Evolutionary conservation across 2,888 invertebrate species (phyloP), one percentile per base, ranked within the genome.

Genomic region (Athalia rosae): DNA sequence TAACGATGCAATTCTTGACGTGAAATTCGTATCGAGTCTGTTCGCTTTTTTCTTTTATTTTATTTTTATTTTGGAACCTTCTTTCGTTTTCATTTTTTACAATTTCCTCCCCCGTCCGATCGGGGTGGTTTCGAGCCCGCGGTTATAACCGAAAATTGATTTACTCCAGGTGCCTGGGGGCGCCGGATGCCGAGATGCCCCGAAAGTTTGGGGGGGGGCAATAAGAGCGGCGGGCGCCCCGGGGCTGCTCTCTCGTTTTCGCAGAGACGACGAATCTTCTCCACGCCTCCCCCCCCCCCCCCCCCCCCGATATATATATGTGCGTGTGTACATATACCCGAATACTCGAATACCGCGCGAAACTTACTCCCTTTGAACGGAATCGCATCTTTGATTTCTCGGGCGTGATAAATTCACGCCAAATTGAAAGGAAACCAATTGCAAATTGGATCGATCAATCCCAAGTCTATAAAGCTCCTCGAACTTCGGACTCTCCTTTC

Each of bases 321-420:
- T 15, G 1, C n/a, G n/a, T n/a, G 15, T 15, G 15, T 15, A 15
- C 15, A 15, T 15, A 15, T 15, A 15, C 15, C 15, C 15, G 15
- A 15, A 15, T 15, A 15, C 15, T 15, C 15, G 15, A 15, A 15
- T 15, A n/a, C 53, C 53, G 53, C 53, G n/a, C 53, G 8, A n/a
- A 53, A 53, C n/a, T n/a, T n/a, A 11, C 53, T 11, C 11, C 53
- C 9, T 53, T 53, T 53, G n/a, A 53, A 53, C 77, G 80, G 80
- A 82, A 83, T 82, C 80, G 82, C 79, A 82, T 78, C 82, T 82
- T 81, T 83, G 83, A 83, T 83, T 82, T 78, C 79, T 80, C 79
- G 79, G 79, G 80, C 82, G 81, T 83, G 81, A 83, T 82, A 82
- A 83, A 83, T 74, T 82, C 71, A 78, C 48, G 78, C 77, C 71